Conservation (phyloP, 2,888 invertebrate species). For the Rotaria magnacalcarata region DNA sequence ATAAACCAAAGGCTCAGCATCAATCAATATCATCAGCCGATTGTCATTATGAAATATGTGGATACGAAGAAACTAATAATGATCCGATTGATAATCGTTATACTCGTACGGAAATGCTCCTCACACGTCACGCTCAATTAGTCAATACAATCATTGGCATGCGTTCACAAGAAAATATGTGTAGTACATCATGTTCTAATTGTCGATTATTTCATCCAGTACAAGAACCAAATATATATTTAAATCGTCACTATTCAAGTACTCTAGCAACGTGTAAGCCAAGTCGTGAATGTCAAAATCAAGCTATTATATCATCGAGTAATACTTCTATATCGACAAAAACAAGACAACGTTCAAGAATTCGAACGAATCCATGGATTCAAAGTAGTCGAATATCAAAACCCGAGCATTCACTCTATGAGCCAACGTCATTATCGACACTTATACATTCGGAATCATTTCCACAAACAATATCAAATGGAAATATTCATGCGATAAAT, state of each 20-base stretch:
- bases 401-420: neutral
- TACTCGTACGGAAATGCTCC: neutral
- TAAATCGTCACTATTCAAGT: neutral
- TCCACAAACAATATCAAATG: neutral
- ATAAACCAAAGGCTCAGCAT: neutral
- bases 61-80: neutral
- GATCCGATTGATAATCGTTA: neutral
- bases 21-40: neutral
- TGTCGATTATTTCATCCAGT: neutral
- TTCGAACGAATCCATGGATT: constrained; percentile 32
- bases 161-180: neutral
- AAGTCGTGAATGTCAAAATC: neutral
- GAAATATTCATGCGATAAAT: neutral
- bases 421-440: neutral
- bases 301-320: neutral
- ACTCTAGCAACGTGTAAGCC: constrained; percentile 7
- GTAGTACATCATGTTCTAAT: neutral
- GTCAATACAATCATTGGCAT: neutral
- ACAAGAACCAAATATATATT: neutral
- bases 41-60: neutral
- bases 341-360: constrained; percentile 30
- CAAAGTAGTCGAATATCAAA: neutral
- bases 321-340: neutral
- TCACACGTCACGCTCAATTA: neutral
- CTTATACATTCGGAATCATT: constrained; percentile 14